Evolutionary conservation across 2,113 vertebrate species (phyloP).

Genomic region (Megaleporinus macrocephalus): DNA sequence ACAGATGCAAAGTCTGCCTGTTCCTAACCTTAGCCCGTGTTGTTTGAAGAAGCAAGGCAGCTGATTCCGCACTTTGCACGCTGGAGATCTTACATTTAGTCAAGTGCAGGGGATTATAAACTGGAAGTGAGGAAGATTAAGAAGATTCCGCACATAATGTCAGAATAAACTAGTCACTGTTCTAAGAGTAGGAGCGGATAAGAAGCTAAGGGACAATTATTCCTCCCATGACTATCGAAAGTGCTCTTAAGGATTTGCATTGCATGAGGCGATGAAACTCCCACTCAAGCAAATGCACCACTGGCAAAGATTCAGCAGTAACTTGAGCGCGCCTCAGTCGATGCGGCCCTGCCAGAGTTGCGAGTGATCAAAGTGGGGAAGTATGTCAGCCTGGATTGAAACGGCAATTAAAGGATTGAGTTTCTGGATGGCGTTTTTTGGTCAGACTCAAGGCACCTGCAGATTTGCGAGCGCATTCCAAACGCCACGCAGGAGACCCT

Average conservation of each 20-base stretch:
- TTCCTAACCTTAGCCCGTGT: neutral
- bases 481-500: neutral
- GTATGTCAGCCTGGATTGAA: neutral
- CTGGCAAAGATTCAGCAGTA: neutral
- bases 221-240: neutral
- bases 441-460: neutral
- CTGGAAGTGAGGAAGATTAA: neutral
- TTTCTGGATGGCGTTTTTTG: neutral
- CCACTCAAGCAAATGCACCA: neutral
- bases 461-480: neutral
- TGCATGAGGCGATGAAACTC: neutral
- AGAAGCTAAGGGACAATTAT: constrained; percentile 1
- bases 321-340: neutral
- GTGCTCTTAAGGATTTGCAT: neutral
- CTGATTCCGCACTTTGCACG: neutral
- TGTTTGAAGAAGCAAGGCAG: neutral
- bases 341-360: neutral
- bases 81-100: constrained; percentile 1
- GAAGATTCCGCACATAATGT: constrained; percentile 19
- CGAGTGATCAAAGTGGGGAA: constrained; percentile 1
- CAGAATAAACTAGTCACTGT: constrained; percentile 12
- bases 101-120: neutral
- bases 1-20: neutral
- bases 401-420: neutral
- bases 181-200: constrained; percentile 5